Conservation (phyloP, 2,888 invertebrate genomes). For the Mactromeris polynyma region DNA sequence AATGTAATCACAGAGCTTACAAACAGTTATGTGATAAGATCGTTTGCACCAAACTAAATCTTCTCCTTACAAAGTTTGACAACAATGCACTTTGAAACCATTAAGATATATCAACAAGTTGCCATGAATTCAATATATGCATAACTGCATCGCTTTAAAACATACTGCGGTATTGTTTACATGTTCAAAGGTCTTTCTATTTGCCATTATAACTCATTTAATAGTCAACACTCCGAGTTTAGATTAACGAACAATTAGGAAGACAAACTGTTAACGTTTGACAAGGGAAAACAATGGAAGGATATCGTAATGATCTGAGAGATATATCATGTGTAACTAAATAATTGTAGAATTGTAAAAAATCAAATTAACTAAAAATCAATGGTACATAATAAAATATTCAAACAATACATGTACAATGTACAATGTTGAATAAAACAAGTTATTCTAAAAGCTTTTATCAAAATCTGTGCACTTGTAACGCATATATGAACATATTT, state of each 20-base stretch:
- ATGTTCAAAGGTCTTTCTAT: background rate
- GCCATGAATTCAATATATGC: background rate
- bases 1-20: background rate
- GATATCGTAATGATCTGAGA: background rate
- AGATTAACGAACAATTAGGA: background rate
- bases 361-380: background rate
- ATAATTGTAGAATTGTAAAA: background rate
- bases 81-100: background rate
- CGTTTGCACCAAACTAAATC: too few species aligned
- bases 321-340: background rate
- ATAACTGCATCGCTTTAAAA: background rate
- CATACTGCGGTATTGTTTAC: background rate
- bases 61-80: background rate
- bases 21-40: background rate
- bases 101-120: too few species aligned
- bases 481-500: too few species aligned
- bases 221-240: background rate
- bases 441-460: background rate
- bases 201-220: background rate
- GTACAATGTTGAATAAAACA: background rate
- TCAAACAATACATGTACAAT: background rate
- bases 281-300: conserved; percentile 30
- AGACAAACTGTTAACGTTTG: background rate
- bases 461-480: background rate
- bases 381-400: background rate